These are phyloP conservation scores for Xylophagus ater DNA, from an alignment of 2,888 invertebrate genomes.

Conservation along the genomic window DNA sequence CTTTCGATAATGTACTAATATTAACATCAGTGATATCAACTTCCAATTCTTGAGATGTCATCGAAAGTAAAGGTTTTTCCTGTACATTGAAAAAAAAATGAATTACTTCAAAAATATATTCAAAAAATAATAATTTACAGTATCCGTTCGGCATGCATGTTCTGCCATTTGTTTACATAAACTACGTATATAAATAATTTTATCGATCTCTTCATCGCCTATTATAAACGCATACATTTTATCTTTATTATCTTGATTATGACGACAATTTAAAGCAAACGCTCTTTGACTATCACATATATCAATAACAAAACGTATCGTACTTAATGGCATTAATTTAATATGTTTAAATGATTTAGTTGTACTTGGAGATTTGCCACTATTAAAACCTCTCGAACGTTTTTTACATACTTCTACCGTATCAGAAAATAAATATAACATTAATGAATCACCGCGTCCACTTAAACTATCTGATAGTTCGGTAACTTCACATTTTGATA, in stretches of 20 bases:
- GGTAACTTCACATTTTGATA: slow-evolving; percentile 77
- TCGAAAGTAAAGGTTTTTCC: slow-evolving; percentile 35
- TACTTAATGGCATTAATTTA: slow-evolving; percentile 75
- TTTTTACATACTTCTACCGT: slow-evolving; percentile 85
- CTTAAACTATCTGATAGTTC: slow-evolving; percentile 76
- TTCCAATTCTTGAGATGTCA: slow-evolving; percentile 58
- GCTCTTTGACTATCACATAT: slow-evolving; percentile 81
- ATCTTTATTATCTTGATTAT: slow-evolving; percentile 76
- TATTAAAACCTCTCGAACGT: slow-evolving; percentile 64
- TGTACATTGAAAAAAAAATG: slow-evolving; percentile 17
- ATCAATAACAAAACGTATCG: slow-evolving; percentile 84
- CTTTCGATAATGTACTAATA: slow-evolving; percentile 79
- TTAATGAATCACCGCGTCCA: slow-evolving; percentile 75
- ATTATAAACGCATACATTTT: slow-evolving; percentile 80
- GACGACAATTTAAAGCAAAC: slow-evolving; percentile 80
- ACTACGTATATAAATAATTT: slow-evolving; percentile 66
- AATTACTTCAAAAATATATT: background rate
- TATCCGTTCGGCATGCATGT: slow-evolving; percentile 84
- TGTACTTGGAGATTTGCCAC: slow-evolving; percentile 57
- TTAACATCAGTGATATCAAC: slow-evolving; percentile 81
- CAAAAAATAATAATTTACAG: slow-evolving; percentile 48
- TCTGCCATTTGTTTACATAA: slow-evolving; percentile 87
- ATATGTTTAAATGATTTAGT: slow-evolving; percentile 86
- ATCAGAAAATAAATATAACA: slow-evolving; percentile 89
- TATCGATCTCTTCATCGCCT: slow-evolving; percentile 71